phyloP scores from a whole-genome alignment of 1,140 invertebrate species.

The Bombus sylvicola region DNA sequence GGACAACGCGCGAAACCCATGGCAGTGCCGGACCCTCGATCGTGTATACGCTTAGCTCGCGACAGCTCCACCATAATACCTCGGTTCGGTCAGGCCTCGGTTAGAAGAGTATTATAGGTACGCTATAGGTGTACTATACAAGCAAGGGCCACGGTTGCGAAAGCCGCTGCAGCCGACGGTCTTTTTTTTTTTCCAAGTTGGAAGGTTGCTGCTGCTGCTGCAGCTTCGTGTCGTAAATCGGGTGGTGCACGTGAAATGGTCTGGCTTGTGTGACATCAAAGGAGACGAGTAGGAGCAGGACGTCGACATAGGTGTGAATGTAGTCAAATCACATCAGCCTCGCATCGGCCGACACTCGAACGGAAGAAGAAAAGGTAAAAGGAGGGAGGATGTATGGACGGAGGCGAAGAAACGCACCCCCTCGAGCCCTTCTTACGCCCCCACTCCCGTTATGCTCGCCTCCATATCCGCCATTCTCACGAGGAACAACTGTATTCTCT shows the following conservation, averaged over 20 bases:
- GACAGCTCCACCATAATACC: constrained; percentile 42
- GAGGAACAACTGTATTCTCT: constrained; percentile 31
- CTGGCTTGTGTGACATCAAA: constrained; percentile 47
- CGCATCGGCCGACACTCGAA: constrained; percentile 59
- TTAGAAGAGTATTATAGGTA: not conserved
- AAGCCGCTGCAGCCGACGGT: constrained; percentile 39
- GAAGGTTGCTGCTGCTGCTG: constrained; percentile 26
- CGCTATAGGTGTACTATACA: not conserved
- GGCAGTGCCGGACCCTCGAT: constrained; percentile 11
- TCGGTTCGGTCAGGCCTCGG: not conserved
- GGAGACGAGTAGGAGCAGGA: constrained; percentile 53
- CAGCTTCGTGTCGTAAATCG: not conserved
- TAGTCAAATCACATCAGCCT: constrained; percentile 76
- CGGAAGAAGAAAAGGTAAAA: constrained; percentile 40
- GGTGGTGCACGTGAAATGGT: constrained; percentile 40
- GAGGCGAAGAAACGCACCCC: constrained; percentile 45
- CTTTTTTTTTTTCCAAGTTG: constrained; percentile 20
- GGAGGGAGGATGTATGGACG: constrained; percentile 28
- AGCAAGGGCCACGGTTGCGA: constrained; percentile 10
- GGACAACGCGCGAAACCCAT: constrained; percentile 44
- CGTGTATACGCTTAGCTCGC: constrained; percentile 27
- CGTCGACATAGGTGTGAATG: constrained; percentile 73
- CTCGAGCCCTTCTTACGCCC: constrained; percentile 27
- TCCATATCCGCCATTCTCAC: constrained; percentile 58
- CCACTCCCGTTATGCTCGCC: not conserved